Evolutionary conservation across 2,797 vertebrate species (phyloP).

Genomic region (Hephaestus fuliginosus): DNA sequence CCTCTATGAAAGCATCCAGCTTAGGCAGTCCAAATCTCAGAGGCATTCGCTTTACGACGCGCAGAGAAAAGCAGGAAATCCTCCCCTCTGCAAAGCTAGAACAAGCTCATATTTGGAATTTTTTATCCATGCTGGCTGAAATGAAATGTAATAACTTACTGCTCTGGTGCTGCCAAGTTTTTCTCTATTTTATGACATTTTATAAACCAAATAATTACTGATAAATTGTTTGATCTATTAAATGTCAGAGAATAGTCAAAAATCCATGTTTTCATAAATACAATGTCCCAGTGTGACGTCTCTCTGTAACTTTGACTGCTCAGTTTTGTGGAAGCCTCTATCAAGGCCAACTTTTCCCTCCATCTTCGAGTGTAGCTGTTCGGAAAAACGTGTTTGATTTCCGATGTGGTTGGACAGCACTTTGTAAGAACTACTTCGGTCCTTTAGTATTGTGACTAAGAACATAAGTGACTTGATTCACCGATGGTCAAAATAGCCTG

Average conservation of each 20-base stretch:
- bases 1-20: conserved; percentile 18
- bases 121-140: not conserved
- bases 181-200: not conserved
- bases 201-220: not conserved
- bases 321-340: not conserved
- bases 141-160: not conserved
- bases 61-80: not conserved
- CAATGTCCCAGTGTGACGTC: not conserved
- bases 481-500: no score
- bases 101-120: not conserved
- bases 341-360: no score
- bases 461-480: no score
- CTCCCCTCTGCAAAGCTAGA: not conserved
- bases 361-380: no score
- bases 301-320: not conserved
- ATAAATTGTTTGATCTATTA: not conserved
- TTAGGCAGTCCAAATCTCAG: not conserved
- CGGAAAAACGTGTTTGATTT: not conserved
- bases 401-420: not conserved
- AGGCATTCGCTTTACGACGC: not conserved
- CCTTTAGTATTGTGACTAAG: no score
- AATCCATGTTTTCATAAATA: not conserved
- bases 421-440: not conserved
- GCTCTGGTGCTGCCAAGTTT: not conserved
- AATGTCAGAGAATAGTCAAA: not conserved